Evolutionary conservation across 2,888 invertebrate genomes (phyloP), one percentile per base, ranked within the genome.

Genomic region (Cartodere bifasciata): DNA sequence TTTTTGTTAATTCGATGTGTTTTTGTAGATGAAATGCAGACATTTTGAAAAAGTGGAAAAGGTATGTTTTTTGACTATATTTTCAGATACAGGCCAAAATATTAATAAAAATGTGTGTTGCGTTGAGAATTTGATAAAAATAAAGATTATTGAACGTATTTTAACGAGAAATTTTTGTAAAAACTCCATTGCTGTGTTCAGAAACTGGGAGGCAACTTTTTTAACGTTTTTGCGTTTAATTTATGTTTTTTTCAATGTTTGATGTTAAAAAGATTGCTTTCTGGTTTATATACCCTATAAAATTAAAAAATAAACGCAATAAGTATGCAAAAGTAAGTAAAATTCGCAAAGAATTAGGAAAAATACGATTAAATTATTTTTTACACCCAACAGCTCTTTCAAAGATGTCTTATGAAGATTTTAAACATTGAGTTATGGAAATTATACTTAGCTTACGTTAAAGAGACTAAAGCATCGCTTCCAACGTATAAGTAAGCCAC

Each of bases 361-460:
- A 20, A 20, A n/a, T 20, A 20, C 20, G n/a, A 20, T 20, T 20
- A 20, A 20, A 7, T 20, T 20, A 20, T 7, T 20, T 20, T 20
- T 20, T 29, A 38, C 43, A 59, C 54, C 55, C 49, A 43, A 58
- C 65, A 92, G 85, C 72, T 99, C 45, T 99, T 99, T 68, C 91
- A 92, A 70, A 71, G 95, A 45, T 97, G 95, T 62, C 73, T 99
- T 34, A 91, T 95, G 67, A 94, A 94, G 73, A 95, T 99, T 44
- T 72, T 98, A 36, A 95, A 97, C 65, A 97, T 99, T 42, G 98
- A 99, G 59, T 66, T 99, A 41, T 99, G 98, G 98, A 85, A 95
- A 56, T 71, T 94, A 31, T 99, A 99, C 63, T 72, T 99, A 36
- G 83, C 83, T 46, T 99, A 99, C 62, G 94, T 99, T 17, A 91